These are phyloP conservation scores for Poicephalus meyeri DNA, from an alignment of 2,113 vertebrate genomes.

Conservation along the genomic window DNA sequence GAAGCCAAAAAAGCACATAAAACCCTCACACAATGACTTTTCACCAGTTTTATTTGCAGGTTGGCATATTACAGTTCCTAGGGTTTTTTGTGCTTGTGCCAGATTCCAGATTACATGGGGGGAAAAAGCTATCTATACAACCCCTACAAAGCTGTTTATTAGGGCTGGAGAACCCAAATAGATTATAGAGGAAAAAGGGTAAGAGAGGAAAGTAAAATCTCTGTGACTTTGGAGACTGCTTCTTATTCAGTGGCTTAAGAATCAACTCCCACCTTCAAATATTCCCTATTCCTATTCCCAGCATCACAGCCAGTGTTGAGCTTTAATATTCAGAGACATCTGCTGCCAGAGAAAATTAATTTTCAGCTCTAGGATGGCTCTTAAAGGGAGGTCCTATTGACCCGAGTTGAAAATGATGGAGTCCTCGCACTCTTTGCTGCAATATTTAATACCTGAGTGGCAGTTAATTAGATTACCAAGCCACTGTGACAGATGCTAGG, in stretches of 20 bases:
- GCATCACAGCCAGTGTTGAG: background rate
- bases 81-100: background rate
- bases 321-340: background rate
- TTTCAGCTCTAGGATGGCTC: constrained; percentile 13
- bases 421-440: constrained; percentile 18
- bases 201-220: background rate
- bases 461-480: constrained; percentile 63
- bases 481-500: constrained; percentile 44
- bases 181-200: background rate
- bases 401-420: constrained; percentile 36
- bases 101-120: background rate
- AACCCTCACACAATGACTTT: constrained; percentile 43
- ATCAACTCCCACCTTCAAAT: background rate
- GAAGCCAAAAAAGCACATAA: constrained; percentile 24
- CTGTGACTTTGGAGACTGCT: background rate
- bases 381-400: constrained; percentile 11
- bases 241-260: background rate
- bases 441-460: constrained; percentile 47
- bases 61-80: background rate
- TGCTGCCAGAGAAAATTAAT: constrained; percentile 53
- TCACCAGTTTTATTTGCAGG: constrained; percentile 33
- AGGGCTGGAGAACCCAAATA: background rate
- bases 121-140: background rate
- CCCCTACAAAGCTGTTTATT: background rate
- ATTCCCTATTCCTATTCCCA: background rate